Evolutionary conservation across 2,888 invertebrate genomes (phyloP), one percentile per base, ranked within the genome.

Genomic region (Nymphalis urticae): DNA sequence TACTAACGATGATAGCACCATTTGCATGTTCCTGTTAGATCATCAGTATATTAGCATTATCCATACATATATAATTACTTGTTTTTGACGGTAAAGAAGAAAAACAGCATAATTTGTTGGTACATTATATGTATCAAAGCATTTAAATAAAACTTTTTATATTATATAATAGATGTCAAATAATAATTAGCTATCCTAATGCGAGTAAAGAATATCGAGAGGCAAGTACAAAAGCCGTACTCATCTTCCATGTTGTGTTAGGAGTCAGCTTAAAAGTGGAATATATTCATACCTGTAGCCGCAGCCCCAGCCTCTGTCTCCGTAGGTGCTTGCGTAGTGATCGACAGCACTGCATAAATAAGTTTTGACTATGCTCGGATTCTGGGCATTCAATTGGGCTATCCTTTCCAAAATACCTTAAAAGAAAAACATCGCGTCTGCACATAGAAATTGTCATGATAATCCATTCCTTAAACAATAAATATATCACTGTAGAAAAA

Each of bases 281-380:
- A 50, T 24, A 21, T 6, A 21, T n/a, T 64, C 65, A 42, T 74
- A 89, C 92, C 93, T 93, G 84, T 97, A 98, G 0, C 98, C 98
- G 82, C 98, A 98, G 2, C 98, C 98, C 97, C 97, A 98, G 10
- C 98, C 98, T 77, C 95, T 94, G 87, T 98, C 98, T 0, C 97
- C 97, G 80, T 97, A 97, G 0, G 97, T 97, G 54, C 96, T 96
- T 1, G 96, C 96, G 84, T 96, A 97, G 88, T 97, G 97, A 85
- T 97, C 97, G 54, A 96, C 96, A 0, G 95, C 95, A 32, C 96
- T 96, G 85, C 97, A 97, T 73, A 97, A 92, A 84, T 96, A 94
- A 0, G 95, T 95, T 80, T 94, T 94, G 64, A 94, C 92, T 68
- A 97, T 95, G 79, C 95, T 95, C 54, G 94, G 87, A 70, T 94